These are phyloP conservation scores for Myiotriccus ornatus DNA, from an alignment of 2,797 vertebrate genomes.

Conservation along the genomic window DNA sequence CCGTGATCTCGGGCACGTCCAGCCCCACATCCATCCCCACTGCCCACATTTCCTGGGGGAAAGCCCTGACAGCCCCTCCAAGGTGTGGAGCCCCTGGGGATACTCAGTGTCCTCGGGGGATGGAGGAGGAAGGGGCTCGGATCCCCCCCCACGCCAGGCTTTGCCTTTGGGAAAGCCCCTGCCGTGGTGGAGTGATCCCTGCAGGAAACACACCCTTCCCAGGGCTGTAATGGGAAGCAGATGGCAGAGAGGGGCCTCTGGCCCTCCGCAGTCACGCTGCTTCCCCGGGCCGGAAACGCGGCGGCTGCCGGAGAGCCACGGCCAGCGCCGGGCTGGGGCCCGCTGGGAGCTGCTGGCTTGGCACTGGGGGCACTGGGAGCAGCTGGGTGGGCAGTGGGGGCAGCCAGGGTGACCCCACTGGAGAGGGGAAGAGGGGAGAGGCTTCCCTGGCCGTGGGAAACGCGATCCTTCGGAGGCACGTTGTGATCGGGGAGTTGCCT, in stretches of 20 bases:
- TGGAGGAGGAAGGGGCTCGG: not conserved
- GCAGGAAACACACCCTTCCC: not conserved
- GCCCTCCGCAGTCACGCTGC: not conserved
- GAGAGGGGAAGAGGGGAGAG: not conserved
- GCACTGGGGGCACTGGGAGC: fast-evolving
- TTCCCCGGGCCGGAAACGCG: not conserved
- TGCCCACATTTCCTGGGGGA: not conserved
- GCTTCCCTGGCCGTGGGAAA: not conserved
- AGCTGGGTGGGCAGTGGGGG: not conserved
- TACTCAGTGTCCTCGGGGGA: fast-evolving
- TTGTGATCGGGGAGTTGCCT: fast-evolving
- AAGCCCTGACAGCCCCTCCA: not conserved
- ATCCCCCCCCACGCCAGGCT: fast-evolving
- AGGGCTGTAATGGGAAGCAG: slow-evolving; percentile 35
- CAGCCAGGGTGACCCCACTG: not conserved
- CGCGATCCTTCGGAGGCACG: fast-evolving
- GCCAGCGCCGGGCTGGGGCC: not conserved
- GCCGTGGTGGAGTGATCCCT: not conserved
- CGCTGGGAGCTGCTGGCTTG: not conserved
- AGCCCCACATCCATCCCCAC: not conserved
- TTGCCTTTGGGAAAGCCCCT: not conserved
- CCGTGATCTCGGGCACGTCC: fast-evolving
- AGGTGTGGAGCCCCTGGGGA: not conserved
- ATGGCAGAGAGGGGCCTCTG: slow-evolving; percentile 28
- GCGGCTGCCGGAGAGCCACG: not conserved